phyloP scores from a whole-genome alignment of 2,797 vertebrate genomes.

The Craterocephalus amniculus region DNA sequence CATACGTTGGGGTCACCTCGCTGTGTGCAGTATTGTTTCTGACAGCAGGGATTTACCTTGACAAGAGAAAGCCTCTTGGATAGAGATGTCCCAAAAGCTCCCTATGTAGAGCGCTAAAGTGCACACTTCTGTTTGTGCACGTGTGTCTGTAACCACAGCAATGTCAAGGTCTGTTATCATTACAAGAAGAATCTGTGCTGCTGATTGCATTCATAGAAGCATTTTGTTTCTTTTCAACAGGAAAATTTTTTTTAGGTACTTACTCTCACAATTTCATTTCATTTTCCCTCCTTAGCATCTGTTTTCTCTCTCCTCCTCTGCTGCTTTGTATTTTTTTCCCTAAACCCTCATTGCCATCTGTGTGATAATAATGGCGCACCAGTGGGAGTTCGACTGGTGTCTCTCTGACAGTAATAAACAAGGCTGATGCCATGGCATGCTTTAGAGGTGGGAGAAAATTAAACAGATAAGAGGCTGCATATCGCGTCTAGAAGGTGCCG shows the following conservation, averaged over 20 bases:
- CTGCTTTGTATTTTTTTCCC: constrained; percentile 21
- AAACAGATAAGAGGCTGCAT: constrained; percentile 57
- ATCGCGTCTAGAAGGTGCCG: constrained; percentile 19
- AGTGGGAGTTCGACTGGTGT: constrained; percentile 59
- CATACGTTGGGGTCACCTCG: constrained; percentile 26
- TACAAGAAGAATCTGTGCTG: background rate
- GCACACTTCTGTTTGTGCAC: constrained; percentile 10
- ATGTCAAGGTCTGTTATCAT: constrained; percentile 6
- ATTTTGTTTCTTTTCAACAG: constrained; percentile 26
- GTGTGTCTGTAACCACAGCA: background rate
- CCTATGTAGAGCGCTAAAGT: constrained; percentile 16
- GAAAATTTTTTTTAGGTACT: constrained; percentile 19
- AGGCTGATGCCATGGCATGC: constrained; percentile 60
- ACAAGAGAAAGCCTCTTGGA: constrained; percentile 32
- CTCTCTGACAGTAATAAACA: constrained; percentile 71
- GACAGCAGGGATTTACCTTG: constrained; percentile 48
- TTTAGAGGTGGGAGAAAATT: constrained; percentile 63
- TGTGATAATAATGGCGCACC: constrained; percentile 61
- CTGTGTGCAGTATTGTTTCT: constrained; percentile 37
- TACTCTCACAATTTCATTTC: background rate
- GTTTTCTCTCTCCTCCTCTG: constrained; percentile 14
- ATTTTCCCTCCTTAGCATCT: background rate
- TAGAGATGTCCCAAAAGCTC: constrained; percentile 20
- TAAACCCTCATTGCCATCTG: constrained; percentile 62
- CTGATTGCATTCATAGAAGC: constrained; percentile 1